Evolutionary conservation across 2,113 vertebrate genomes (phyloP).

Genomic region (Machaerirhynchus nigripectus): DNA sequence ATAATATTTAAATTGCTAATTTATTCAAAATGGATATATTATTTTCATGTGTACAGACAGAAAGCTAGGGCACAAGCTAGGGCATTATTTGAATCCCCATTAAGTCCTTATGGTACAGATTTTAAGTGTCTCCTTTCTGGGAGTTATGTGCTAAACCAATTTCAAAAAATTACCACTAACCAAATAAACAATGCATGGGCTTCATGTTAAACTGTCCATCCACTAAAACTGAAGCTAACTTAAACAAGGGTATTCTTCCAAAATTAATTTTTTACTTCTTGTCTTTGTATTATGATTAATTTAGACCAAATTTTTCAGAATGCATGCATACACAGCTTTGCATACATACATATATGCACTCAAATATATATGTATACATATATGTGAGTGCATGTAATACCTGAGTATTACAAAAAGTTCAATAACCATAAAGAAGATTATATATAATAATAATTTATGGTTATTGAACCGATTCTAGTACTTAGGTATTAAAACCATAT

Average conservation of each 20-base stretch:
- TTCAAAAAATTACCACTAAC: background rate
- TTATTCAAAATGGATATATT: background rate
- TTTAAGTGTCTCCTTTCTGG: background rate
- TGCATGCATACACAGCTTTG: no score
- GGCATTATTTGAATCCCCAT: background rate
- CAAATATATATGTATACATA: background rate
- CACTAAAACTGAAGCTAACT: background rate
- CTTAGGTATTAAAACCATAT: background rate
- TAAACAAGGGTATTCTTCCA: background rate
- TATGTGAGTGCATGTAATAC: background rate
- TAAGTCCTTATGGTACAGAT: background rate
- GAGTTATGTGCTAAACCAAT: background rate
- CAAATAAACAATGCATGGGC: background rate
- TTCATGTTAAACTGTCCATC: background rate
- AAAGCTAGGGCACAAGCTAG: background rate
- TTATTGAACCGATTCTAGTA: background rate
- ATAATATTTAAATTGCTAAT: background rate
- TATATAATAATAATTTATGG: background rate
- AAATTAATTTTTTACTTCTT: background rate
- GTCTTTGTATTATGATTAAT: background rate
- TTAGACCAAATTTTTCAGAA: background rate
- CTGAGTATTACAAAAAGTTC: background rate
- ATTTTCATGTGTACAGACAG: background rate
- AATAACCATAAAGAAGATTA: background rate
- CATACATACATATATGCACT: background rate